These are phyloP conservation scores for Cosmopolites sordidus DNA, from an alignment of 2,888 invertebrate species.

Conservation along the genomic window DNA sequence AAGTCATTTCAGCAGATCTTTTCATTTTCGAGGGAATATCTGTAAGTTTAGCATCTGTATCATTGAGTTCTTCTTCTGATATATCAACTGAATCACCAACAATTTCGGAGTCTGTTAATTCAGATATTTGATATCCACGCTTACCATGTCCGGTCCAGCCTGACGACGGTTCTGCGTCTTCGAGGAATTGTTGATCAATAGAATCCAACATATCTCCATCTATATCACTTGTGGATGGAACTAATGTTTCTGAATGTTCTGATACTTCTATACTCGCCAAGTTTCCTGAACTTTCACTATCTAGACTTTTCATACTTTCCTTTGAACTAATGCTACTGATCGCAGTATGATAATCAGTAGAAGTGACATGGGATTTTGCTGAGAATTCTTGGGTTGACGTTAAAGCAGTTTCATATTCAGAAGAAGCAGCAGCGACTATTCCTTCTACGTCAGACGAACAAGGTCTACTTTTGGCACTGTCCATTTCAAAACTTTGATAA, in stretches of 20 bases:
- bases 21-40: conserved; percentile 73
- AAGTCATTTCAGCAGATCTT: conserved; percentile 86
- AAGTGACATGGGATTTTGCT: conserved; percentile 66
- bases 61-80: conserved; percentile 54
- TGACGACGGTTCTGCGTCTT: conserved; percentile 40
- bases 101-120: conserved; percentile 40
- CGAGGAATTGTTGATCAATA: conserved; percentile 52
- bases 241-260: conserved; percentile 87
- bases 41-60: conserved; percentile 49
- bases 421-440: conserved; percentile 70
- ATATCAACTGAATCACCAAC: conserved; percentile 54
- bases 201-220: conserved; percentile 68
- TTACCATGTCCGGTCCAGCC: conserved; percentile 29
- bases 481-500: conserved; percentile 83
- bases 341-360: conserved; percentile 83
- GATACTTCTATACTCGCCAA: conserved; percentile 86
- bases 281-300: conserved; percentile 85
- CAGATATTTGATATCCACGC: conserved; percentile 38
- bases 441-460: conserved; percentile 84
- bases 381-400: conserved; percentile 72
- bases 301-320: conserved; percentile 85
- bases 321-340: conserved; percentile 82
- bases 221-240: conserved; percentile 82
- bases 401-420: conserved; percentile 81
- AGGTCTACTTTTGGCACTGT: conserved; percentile 68